Conservation (phyloP, 1,140 invertebrate species). For the Eriosoma lanigerum region DNA sequence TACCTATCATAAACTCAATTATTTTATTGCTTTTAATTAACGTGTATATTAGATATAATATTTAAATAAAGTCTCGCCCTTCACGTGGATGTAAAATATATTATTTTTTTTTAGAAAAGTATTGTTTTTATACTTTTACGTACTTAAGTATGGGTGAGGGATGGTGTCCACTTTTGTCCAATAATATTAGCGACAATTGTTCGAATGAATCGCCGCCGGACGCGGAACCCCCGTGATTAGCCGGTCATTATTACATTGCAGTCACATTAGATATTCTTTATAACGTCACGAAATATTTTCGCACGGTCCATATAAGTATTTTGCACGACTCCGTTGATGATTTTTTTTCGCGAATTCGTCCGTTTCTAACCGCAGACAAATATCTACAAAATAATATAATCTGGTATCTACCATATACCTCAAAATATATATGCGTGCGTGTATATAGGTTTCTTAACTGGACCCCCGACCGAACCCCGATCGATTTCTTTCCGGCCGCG, state of each 20-base stretch:
- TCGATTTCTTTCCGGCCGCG: conserved; percentile 7
- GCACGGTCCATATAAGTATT: conserved; percentile 1
- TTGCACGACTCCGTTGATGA: background rate
- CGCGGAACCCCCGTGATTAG: background rate
- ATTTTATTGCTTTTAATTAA: background rate
- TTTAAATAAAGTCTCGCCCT: too few species aligned
- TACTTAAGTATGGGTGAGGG: background rate
- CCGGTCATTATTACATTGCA: background rate
- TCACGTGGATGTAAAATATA: background rate
- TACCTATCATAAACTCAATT: background rate
- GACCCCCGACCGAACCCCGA: background rate
- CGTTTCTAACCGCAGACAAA: background rate
- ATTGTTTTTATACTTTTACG: background rate
- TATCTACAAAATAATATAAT: background rate
- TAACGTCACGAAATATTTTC: background rate
- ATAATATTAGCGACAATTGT: conserved; percentile 11
- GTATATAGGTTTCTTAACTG: too few species aligned
- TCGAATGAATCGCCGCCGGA: background rate
- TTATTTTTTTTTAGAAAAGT: background rate
- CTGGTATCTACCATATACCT: too few species aligned
- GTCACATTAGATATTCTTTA: conserved; percentile 6
- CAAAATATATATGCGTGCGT: too few species aligned
- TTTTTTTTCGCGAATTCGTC: background rate
- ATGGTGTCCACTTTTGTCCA: too few species aligned
- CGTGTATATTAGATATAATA: too few species aligned